Base-by-base conservation (phyloP, 2,113 vertebrate genomes). In the Willisornis vidua region DNA sequence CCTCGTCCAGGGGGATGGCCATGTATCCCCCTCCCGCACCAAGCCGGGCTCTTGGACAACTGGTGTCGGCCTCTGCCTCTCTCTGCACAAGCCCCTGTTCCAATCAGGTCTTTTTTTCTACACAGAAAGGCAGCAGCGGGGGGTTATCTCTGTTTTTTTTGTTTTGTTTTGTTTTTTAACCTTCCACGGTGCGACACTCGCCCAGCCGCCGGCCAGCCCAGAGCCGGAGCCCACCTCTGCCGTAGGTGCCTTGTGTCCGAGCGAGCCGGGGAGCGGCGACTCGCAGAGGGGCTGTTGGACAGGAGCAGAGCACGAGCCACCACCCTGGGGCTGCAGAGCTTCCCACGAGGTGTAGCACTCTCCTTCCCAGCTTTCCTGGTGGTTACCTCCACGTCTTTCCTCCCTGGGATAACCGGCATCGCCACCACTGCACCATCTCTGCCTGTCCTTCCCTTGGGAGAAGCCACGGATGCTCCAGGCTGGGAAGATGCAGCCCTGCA, bases 181-280 rank as follows among this genome's bases (percentile, higher is more conserved):
- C 79, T 91, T 54, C 57, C 79, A 63, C 54, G 89, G 94, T 95
- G 94, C 89, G 62, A 96, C 16, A 72, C 95, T 88, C 29, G 70
- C 54, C 77, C 10, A 35, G 55, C 48, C 19, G 1, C 31, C 52
- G 3, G 96, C 95, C 97, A 92, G 97, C 97, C 95, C 96, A 68
- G 96, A 97, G 96, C 97, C 43, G 73, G 85, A 96, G 97, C 93
- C 94, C 90, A 12, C 97, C 97, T 96, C 96, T 95, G 97, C 98
- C 98, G 65, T 97, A 98, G 98, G 98, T 98, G 98, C 98, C 98
- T 98, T 98, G 97, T 92, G 97, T 90, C 87, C n/a, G 59, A 86
- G 89, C 33, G 68, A 95, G 91, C 92, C 5, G 33, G 90, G 92
- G 92, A 93, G 85, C 29, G 5, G 87, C 7, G 68, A 67, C 89